A percentile compares a stretch with the other conserved stretches of the same genome.
These are phyloP conservation scores for Tamias sibiricus DNA, from an alignment of 2,113 vertebrate species.

Conservation along the genomic window DNA sequence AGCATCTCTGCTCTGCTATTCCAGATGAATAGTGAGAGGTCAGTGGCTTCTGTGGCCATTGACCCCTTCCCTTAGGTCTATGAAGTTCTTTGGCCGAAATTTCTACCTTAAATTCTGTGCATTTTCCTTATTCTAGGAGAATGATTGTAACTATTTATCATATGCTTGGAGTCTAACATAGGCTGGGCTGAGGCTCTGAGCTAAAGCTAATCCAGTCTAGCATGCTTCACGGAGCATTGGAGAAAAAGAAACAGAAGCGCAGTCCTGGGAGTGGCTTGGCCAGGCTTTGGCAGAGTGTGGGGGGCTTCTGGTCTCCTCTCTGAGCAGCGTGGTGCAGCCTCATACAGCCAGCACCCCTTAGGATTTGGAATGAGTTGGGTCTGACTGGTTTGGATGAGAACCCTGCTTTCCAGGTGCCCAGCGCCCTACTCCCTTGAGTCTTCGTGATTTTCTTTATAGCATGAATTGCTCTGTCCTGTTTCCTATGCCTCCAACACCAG, in stretches of 20 bases:
- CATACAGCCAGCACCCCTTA: background rate
- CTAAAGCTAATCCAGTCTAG: background rate
- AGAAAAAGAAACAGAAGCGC: background rate
- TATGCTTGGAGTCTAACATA: background rate
- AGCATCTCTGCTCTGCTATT: background rate
- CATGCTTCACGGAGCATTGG: background rate
- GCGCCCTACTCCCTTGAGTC: background rate
- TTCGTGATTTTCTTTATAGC: background rate
- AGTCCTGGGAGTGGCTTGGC: rapidly evolving
- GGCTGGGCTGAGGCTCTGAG: background rate
- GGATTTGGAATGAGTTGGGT: background rate
- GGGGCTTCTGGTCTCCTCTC: background rate
- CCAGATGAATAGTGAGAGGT: background rate
- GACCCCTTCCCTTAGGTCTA: background rate
- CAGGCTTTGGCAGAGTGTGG: background rate
- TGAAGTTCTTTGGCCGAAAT: background rate
- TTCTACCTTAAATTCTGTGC: constrained; percentile 6
- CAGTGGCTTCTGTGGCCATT: background rate
- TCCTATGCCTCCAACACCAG: background rate
- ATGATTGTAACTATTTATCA: background rate
- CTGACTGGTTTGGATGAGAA: background rate
- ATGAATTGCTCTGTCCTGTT: background rate
- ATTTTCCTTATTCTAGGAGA: constrained; percentile 58
- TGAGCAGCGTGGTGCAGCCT: background rate
- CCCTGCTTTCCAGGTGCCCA: background rate